Base-by-base conservation (phyloP, 1,140 invertebrate species). In the Bathynomus jamesi region DNA sequence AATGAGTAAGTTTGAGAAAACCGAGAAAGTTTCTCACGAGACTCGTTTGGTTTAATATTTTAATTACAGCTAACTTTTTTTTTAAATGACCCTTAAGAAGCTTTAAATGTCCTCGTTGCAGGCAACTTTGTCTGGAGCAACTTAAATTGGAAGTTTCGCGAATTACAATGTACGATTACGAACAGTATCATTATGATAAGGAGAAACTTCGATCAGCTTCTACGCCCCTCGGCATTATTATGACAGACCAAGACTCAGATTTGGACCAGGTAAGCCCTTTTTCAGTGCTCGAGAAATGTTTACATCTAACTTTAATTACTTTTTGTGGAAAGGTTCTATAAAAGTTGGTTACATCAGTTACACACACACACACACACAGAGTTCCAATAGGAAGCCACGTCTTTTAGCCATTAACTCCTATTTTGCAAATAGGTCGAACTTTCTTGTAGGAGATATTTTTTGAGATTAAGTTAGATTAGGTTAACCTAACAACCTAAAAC, bases 161-260 rank as follows among this genome's bases (percentile, higher is more conserved):
- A 78, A 93, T 98, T 71, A 90, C 86, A 66, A 95, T 96, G 92
- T 83, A 85, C 3, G 92, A 96, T 83, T 97, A 97, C 82, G 94
- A 96, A 80, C 87, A 89, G 68, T 89, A 94, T 81, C 92, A 96
- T 81, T 95, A 95, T 79, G 92, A 96, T 80, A 96, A 96, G 82
- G 92, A 94, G 72, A 85, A 89, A 79, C 84, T 98, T 30, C 53
- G 60, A 61, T 70, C 32, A 66, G 30, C 83, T 89, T 91, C 91
- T 72, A 86, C 89, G 75, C 86, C 87, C 70, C 81, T 94, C 72
- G 91, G 91, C 24, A 86, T 86, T 65, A 87, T 95, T 72, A 88
- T 91, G 77, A 88, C 93, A 5, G 88, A 89, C 78, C 91, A 90
- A 4, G 86, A 88, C 46, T 86, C 89, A 25, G 91, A 94, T 82